These are phyloP conservation scores for Phoxinus phoxinus DNA, from an alignment of 2,113 vertebrate species.

Conservation along the genomic window DNA sequence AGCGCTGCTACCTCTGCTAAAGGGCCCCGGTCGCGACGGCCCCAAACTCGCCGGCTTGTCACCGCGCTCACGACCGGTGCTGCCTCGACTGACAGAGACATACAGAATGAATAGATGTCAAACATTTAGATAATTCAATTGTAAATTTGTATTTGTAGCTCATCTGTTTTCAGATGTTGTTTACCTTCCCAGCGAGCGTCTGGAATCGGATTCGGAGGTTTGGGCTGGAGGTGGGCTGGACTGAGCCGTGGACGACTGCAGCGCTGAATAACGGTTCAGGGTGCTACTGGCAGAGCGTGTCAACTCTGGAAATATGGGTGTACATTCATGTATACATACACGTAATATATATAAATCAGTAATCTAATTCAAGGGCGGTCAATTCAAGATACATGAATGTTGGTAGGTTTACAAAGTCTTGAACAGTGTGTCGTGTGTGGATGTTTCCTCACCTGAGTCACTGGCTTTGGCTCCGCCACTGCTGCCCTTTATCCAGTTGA, in stretches of 20 bases:
- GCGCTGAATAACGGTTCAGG: conserved; percentile 93
- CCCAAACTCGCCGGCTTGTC: conserved; percentile 83
- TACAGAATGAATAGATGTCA: not conserved
- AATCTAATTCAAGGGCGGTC: not conserved
- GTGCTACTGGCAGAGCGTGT: conserved; percentile 85
- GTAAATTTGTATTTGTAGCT: not conserved
- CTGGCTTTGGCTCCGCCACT: conserved; percentile 96
- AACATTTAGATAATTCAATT: not conserved
- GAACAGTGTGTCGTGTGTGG: not conserved
- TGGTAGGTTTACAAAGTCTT: not conserved
- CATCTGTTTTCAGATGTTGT: not conserved
- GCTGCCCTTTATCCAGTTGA: conserved; percentile 98
- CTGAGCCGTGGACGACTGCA: conserved; percentile 81
- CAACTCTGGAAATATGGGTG: conserved; percentile 77
- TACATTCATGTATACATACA: not conserved
- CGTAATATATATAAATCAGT: not conserved
- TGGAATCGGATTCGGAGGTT: conserved; percentile 84
- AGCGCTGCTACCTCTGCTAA: conserved; percentile 81
- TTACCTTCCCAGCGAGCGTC: conserved; percentile 88
- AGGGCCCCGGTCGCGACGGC: conserved; percentile 74
- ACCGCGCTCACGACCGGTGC: conserved; percentile 84
- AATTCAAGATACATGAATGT: not conserved
- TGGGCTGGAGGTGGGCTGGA: conserved; percentile 77
- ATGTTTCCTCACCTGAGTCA: conserved; percentile 83
- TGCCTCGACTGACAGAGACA: conserved; percentile 72